Conservation (phyloP, 2,888 invertebrate genomes). For the Tiliacea aurago region DNA sequence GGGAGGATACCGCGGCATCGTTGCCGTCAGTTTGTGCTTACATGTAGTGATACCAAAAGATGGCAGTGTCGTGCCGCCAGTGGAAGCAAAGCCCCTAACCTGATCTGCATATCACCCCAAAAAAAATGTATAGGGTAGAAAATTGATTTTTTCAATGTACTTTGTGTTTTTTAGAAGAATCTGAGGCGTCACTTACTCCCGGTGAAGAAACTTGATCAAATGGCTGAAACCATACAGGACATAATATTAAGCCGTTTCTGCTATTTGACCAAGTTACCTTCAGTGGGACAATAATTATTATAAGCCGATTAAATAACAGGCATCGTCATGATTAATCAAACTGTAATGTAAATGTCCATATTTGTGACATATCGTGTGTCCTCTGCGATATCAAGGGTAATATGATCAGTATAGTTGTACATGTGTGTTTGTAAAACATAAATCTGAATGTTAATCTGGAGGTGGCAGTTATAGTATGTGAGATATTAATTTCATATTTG, state of each 20-base stretch:
- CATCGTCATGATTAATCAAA: constrained; percentile 3
- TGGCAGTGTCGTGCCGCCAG: too few species aligned
- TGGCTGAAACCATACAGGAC: not conserved
- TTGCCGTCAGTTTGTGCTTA: too few species aligned
- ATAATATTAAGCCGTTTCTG: too few species aligned
- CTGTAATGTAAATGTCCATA: constrained; percentile 7
- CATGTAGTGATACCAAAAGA: too few species aligned
- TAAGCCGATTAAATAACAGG: not conserved
- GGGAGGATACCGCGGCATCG: too few species aligned
- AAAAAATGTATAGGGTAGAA: not conserved
- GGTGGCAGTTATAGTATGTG: constrained; percentile 35
- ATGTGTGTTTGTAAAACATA: constrained; percentile 30
- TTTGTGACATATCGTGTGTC: constrained; percentile 32
- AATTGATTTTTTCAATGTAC: too few species aligned
- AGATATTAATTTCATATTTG: constrained; percentile 38
- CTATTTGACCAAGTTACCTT: too few species aligned
- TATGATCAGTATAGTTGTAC: constrained; percentile 12
- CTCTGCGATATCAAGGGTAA: constrained; percentile 46
- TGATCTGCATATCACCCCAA: not conserved
- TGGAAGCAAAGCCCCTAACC: not conserved
- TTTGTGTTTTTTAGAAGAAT: not conserved
- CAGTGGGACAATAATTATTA: too few species aligned
- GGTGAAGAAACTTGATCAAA: not conserved
- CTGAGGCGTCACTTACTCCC: not conserved
- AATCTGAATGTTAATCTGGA: constrained; percentile 36